Base-by-base conservation (phyloP, 1,140 invertebrate genomes). In the Lasaia peninsularis region DNA sequence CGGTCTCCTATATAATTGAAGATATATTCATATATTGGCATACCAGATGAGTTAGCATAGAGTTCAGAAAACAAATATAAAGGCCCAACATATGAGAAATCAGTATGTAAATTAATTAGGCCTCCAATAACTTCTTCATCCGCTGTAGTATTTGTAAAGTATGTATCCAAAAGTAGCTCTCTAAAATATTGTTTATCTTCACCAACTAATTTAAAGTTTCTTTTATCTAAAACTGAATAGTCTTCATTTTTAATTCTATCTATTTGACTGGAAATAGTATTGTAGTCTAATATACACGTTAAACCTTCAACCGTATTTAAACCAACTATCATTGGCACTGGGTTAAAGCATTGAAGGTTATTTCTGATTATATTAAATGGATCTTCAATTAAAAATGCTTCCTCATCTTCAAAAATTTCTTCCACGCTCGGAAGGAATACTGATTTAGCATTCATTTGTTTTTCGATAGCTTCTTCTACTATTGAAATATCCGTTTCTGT, bases 351-450 rank as follows among this genome's bases (percentile, higher is more conserved):
- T 21, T 53, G 66, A 1, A 62, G 52, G 5, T 62, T 75, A 3
- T 73, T 77, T 10, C 72, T 56, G 1, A 91, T 59, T 1, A 91
- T 84, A 55, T 90, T 82, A n/a, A 78, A 79, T 1, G 90, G 90
- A 12, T 80, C 75, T 58, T 91, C 85, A 0, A 72, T 81, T 24
- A 91, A 48, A 60, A 92, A 91, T 8, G 90, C 75, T 58, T 88
- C 84, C 56, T 84, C 86, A 18, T 75, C 76, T 2, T 89, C 75
- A 16, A 81, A 84, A 9, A 74, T 44, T 10, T 78, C 64, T 78
- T 92, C 91, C 0, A 91, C 70, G 3, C 89, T 84, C 16, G 91
- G 91, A 7, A 82, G 58, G 58, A 90, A 91, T 0, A 90, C 77
- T 4, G 78, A 79, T 69, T 75, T 79, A 1, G 78, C 49, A 12